Base-by-base conservation (phyloP, 1,140 invertebrate genomes). In the Charaxes varanes region DNA sequence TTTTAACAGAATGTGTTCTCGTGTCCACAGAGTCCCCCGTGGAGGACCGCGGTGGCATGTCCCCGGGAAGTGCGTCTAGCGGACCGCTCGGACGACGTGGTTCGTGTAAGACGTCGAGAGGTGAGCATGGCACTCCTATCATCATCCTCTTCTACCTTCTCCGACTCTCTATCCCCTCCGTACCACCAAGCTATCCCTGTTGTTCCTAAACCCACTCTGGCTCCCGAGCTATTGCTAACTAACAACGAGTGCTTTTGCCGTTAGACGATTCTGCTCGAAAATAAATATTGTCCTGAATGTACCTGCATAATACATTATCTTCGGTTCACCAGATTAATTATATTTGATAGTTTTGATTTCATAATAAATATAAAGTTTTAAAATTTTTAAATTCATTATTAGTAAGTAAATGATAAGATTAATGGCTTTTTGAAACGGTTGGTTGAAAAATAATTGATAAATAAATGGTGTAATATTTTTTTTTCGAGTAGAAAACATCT, bases 71-170 rank as follows among this genome's bases (percentile, higher is more conserved):
- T 60, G 90, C 88, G 53, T 86, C 87, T 30, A 89, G 89, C 67
- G 90, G 88, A 40, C 84, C 88, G 37, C 86, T 94, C 35, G 92
- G 91, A 42, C 88, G 93, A 13, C 87, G 92, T 48, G 91, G 92
- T 77, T 94, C 92, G n/a, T 94, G 93, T 82, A 94, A 94, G 86
- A 93, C 91, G 27, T 93, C 92, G 48, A 84, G 92, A 91, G 93
- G 92, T 94, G 68, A 60, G 63, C 44, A 16, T 22, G 14, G 3
- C 18, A 10, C 19, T 15, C 22, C 32, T 26, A 19, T 7, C 11
- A 7, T 21, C 6, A 6, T 12, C 36, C 13, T 7, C 16, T 22
- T 32, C 19, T n/a, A 6, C 22, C 22, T 13, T 17, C 6, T 33
- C 6, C 7, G 32, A 30, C n/a, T 8, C 7, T 17, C 1, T 10